phyloP scores from a whole-genome alignment of 1,140 invertebrate species.

The Mizuhopecten yessoensis region DNA sequence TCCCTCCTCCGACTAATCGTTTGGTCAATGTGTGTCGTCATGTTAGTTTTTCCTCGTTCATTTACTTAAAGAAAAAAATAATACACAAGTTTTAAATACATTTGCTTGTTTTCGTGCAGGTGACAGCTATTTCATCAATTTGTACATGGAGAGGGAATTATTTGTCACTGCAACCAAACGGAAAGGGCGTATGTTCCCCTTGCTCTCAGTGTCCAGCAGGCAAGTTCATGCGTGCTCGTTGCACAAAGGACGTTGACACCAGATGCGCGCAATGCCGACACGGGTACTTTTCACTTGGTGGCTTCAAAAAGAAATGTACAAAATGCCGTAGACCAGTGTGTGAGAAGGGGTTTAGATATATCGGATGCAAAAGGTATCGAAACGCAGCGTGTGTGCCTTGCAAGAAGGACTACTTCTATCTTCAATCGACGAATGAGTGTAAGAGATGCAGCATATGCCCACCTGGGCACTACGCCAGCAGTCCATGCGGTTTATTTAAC shows the following conservation, averaged over 20 bases:
- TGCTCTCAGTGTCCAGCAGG: background rate
- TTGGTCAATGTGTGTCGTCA: no score
- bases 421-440: background rate
- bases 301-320: background rate
- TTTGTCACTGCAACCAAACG: background rate
- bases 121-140: background rate
- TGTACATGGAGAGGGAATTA: background rate
- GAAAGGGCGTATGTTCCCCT: background rate
- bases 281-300: background rate
- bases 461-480: conserved; percentile 30
- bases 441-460: background rate
- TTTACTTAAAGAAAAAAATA: no score
- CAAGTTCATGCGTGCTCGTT: background rate
- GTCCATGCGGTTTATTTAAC: background rate
- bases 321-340: background rate
- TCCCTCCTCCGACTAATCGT: no score
- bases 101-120: background rate
- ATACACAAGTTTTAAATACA: no score
- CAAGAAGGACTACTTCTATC: background rate
- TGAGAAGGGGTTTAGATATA: background rate
- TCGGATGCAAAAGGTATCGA: background rate
- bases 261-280: background rate
- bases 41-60: no score
- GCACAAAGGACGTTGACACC: background rate
- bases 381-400: background rate